A percentile compares a stretch with the other conserved stretches of the same genome.
phyloP scores from a whole-genome alignment of 35 echinoderm and acorn worm genomes.

The Lytechinus variegatus region DNA sequence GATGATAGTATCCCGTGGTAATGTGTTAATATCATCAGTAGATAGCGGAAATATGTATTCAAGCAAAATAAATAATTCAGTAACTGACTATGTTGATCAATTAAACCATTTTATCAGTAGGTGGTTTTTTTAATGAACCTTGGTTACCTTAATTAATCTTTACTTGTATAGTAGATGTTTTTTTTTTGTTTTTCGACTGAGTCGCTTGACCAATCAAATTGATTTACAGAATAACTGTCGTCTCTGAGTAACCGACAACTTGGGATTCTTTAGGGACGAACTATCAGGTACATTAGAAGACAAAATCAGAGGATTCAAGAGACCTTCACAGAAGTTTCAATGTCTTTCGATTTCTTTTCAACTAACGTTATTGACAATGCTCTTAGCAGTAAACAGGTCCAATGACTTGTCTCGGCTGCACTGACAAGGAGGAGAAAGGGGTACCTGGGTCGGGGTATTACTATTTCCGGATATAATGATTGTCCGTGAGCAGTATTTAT shows the following conservation, averaged over 20 bases:
- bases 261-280: background rate
- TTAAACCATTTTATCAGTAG: too few species aligned
- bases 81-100: too few species aligned
- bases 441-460: background rate
- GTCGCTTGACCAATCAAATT: background rate
- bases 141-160: too few species aligned
- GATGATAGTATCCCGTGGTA: too few species aligned
- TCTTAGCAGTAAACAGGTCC: background rate
- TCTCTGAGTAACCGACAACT: background rate
- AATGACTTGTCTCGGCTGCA: background rate
- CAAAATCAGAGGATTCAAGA: background rate
- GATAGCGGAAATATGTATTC: too few species aligned
- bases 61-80: too few species aligned
- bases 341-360: background rate
- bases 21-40: too few species aligned
- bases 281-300: background rate
- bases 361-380: background rate
- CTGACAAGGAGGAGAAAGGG: background rate
- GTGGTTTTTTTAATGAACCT: too few species aligned
- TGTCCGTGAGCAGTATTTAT: too few species aligned
- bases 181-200: too few species aligned
- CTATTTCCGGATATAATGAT: too few species aligned
- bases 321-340: background rate
- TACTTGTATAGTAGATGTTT: too few species aligned
- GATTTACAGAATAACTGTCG: background rate